Percentiles rank a stretch among this genome's conserved stretches.
Evolutionary conservation across 1,140 invertebrate species (phyloP).

Genomic region (Frieseomelitta varia): DNA sequence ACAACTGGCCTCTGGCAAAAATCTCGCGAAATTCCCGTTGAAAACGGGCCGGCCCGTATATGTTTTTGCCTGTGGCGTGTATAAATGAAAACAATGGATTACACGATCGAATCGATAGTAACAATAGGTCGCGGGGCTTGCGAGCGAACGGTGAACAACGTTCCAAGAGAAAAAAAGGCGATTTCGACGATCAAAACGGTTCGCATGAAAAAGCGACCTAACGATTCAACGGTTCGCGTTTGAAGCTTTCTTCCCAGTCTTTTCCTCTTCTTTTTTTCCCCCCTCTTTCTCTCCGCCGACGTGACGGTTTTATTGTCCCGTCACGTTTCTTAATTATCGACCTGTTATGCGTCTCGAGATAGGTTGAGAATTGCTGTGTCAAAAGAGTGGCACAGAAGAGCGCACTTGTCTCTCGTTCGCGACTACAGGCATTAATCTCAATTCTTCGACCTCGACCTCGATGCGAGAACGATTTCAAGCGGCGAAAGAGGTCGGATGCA

Average conservation of each 20-base stretch:
- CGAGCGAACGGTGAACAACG: background rate
- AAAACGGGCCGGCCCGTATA: no score
- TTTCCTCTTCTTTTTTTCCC: no score
- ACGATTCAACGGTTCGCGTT: background rate
- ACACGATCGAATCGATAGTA: background rate
- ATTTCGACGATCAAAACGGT: background rate
- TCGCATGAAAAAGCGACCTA: background rate
- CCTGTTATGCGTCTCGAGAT: background rate
- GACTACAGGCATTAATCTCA: constrained; percentile 37
- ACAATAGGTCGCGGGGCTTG: background rate
- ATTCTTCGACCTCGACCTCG: constrained; percentile 48
- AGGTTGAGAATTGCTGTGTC: background rate
- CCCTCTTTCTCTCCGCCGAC: no score
- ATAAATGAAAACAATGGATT: constrained; percentile 14
- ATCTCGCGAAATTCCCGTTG: background rate
- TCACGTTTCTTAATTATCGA: background rate
- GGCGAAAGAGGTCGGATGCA: constrained; percentile 21
- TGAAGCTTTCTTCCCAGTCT: background rate
- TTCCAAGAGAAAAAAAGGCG: background rate
- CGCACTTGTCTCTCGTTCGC: background rate
- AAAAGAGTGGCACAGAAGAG: constrained; percentile 4
- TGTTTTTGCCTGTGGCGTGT: background rate
- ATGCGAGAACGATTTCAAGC: constrained; percentile 25
- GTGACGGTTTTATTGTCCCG: background rate
- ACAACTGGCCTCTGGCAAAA: background rate